Evolutionary conservation across 35 echinoderm and acorn worm species (phyloP), one percentile per base, ranked within the genome.

Genomic region (Heliocidaris erythrogramma): DNA sequence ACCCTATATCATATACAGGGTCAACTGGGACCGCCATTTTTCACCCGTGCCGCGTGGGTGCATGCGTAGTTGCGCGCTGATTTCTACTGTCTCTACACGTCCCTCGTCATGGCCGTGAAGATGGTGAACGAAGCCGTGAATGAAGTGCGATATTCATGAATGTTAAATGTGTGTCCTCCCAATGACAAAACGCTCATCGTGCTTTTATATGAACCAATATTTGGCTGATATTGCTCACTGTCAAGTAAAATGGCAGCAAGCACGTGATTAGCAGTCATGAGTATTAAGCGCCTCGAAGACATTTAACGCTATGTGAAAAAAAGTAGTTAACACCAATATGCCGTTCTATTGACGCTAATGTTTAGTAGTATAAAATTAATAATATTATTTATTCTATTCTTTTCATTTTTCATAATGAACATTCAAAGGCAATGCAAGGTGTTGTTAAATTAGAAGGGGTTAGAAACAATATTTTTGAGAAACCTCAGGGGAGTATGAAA

Each of bases 81-180:
- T 56, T 2, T 78, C 7, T 24, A 78, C 65, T 17, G 17, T 42
- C n/a, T n/a, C n/a, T n/a, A n/a, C n/a, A n/a, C n/a, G 16, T 69
- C 17, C 24, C 61, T 69, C 65, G 65, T 27, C 65, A 78, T 78
- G 65, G 27, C 8, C 65, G 8, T 78, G 65, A 78, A n/a, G 65
- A n/a, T 27, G 65, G 65, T 78, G 65, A 78, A 78, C 27, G 6
- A n/a, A 24, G 21, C 65, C 17, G 65, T 78, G 65, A 78, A 78
- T 78, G 65, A 78, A 78, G 65, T 78, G 65, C 27, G 65, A 78
- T 78, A 78, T 78, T 78, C 65, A 78, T 78, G 14, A 78, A 78
- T 78, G 65, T 78, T 78, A 78, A 78, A 78, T 78, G 65, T 78
- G 65, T 78, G 18, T 18, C 18, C 65, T 42, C 65, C 65, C 65